phyloP scores from a whole-genome alignment of 2,113 vertebrate genomes.

The Cygnus buccinator region DNA sequence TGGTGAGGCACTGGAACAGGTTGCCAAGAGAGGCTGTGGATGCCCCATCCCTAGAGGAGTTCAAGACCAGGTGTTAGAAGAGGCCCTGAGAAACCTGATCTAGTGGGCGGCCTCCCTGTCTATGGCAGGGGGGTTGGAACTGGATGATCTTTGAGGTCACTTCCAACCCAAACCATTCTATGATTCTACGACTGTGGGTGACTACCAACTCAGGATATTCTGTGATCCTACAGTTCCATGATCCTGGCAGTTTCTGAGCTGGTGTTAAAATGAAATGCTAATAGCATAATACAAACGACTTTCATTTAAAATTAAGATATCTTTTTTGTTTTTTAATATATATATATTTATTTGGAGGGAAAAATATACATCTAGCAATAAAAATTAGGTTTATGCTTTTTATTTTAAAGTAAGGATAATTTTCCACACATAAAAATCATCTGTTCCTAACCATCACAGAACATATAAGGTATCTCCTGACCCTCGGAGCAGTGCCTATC shows the following conservation, averaged over 20 bases:
- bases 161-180: no score
- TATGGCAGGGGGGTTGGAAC: no score
- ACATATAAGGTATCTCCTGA: background rate
- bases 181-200: no score
- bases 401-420: background rate
- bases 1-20: no score
- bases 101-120: no score
- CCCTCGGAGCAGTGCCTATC: background rate
- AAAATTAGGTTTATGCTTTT: background rate
- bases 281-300: background rate
- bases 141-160: no score
- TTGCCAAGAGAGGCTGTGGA: no score
- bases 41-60: no score
- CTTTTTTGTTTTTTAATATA: background rate
- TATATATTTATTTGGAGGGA: background rate
- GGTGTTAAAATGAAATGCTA: background rate
- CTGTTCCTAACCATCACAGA: background rate
- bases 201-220: no score
- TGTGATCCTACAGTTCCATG: no score
- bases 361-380: background rate
- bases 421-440: background rate
- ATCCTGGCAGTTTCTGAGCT: background rate
- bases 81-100: no score
- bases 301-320: background rate
- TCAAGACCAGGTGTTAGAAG: no score